phyloP scores from a whole-genome alignment of 2,113 vertebrate genomes.

The Anseranas semipalmata region DNA sequence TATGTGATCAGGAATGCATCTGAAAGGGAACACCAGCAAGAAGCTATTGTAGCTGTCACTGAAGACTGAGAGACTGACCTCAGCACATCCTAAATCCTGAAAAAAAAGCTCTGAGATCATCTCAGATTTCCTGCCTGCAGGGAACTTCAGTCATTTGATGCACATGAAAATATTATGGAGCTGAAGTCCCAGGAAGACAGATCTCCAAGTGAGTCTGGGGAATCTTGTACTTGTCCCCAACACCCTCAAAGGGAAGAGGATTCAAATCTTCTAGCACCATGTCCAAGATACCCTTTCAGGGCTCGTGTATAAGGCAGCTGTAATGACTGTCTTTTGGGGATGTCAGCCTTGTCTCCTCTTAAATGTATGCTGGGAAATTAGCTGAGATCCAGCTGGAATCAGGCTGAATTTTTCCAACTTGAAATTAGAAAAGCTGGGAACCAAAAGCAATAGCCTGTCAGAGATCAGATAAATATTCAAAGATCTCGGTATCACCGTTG shows the following conservation, averaged over 20 bases:
- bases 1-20: background rate
- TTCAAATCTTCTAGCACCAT: background rate
- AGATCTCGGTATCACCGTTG: background rate
- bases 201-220: background rate
- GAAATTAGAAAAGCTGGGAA: background rate
- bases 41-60: background rate
- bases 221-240: background rate
- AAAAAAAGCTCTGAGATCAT: background rate
- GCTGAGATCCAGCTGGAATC: background rate
- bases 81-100: background rate
- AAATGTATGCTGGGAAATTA: background rate
- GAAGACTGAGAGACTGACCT: background rate
- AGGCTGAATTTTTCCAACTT: background rate
- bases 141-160: background rate
- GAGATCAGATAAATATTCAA: background rate
- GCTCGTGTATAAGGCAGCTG: background rate
- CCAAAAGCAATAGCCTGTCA: background rate
- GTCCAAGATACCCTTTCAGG: background rate
- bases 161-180: background rate
- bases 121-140: background rate
- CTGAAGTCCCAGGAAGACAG: background rate
- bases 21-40: background rate
- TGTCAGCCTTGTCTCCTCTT: background rate
- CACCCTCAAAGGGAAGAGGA: background rate
- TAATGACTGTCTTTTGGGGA: background rate